Conservation (phyloP, 2,888 invertebrate species). For the Drosophila anomelani region DNA sequence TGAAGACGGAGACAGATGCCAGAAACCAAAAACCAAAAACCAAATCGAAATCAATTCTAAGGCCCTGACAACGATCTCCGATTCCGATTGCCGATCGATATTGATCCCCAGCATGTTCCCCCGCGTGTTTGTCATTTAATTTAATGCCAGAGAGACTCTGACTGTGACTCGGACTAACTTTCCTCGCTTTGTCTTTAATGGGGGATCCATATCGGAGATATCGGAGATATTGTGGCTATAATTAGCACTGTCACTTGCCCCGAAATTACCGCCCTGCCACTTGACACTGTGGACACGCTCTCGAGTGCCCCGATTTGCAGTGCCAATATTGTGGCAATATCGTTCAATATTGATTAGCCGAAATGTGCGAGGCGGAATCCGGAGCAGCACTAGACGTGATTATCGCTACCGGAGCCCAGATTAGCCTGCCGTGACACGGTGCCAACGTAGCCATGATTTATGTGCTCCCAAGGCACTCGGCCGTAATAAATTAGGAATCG, state of each 20-base stretch:
- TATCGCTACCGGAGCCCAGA: constrained; percentile 66
- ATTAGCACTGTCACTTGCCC: constrained; percentile 34
- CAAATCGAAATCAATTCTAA: constrained; percentile 38
- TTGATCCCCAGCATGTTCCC: constrained; percentile 23
- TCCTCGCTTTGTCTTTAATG: constrained; percentile 4
- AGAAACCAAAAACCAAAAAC: constrained; percentile 19
- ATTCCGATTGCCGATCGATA: constrained; percentile 35
- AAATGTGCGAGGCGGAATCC: constrained; percentile 9
- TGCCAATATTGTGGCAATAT: constrained; percentile 56
- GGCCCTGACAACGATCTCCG: constrained; percentile 51
- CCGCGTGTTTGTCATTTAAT: constrained; percentile 66
- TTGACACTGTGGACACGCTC: constrained; percentile 4
- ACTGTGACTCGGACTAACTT: constrained; percentile 7
- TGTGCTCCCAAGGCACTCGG: constrained; percentile 26
- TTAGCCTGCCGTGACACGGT: constrained; percentile 55
- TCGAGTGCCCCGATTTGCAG: constrained; percentile 24
- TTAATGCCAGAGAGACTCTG: constrained; percentile 52
- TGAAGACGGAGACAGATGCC: constrained; percentile 16
- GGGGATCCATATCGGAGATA: not conserved
- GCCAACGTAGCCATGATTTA: constrained; percentile 53
- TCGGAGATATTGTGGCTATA: constrained; percentile 28
- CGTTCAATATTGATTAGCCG: constrained; percentile 49
- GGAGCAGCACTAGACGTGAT: constrained; percentile 48
- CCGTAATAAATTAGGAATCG: constrained; percentile 31
- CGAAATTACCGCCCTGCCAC: constrained; percentile 9